Evolutionary conservation across 1,140 invertebrate species (phyloP), one percentile per base, ranked within the genome.

Genomic region (Maconellicoccus hirsutus): DNA sequence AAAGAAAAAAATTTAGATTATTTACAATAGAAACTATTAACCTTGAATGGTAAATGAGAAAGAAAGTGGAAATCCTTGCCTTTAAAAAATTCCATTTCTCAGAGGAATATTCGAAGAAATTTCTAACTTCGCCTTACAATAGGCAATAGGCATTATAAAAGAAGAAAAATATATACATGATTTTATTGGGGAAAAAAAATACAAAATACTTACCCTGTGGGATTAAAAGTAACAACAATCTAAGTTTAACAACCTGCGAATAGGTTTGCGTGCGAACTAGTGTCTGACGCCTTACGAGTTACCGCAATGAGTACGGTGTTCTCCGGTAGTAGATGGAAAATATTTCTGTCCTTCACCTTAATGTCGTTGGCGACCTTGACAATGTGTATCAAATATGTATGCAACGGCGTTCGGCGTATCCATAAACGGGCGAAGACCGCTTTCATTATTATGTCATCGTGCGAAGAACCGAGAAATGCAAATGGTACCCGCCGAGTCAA

Each of bases 371-470:
- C n/a, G 42, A 52, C 42, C 42, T 52, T 52, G 42, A 16, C 42
- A 52, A 52, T 52, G 42, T 52, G n/a, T 16, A 52, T 52, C 12
- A 33, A 33, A 33, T 33, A 33, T 33, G 29, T 33, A 33, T 33
- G 29, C 42, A 52, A 52, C 42, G 3, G 16, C 4, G 42, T 16
- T 16, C 42, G 3, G 2, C n/a, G 12, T 52, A 38, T 14, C 14
- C 33, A 38, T 38, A 38, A 38, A 38, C 14, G 6, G 33, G 33
- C 33, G 33, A 38, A 38, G 33, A 38, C 42, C 10, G 16, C 42
- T 52, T 52, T 52, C 42, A 16, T 52, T 52, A 52, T 52, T 52
- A 52, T 52, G 42, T 52, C 42, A 52, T 52, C 42, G 42, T 33
- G 12, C 29, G 4, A 52, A 19, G 42, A 52, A n/a, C n/a, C n/a